Evolutionary conservation across 1,140 invertebrate species (phyloP).

Genomic region (Aphidius gifuensis): DNA sequence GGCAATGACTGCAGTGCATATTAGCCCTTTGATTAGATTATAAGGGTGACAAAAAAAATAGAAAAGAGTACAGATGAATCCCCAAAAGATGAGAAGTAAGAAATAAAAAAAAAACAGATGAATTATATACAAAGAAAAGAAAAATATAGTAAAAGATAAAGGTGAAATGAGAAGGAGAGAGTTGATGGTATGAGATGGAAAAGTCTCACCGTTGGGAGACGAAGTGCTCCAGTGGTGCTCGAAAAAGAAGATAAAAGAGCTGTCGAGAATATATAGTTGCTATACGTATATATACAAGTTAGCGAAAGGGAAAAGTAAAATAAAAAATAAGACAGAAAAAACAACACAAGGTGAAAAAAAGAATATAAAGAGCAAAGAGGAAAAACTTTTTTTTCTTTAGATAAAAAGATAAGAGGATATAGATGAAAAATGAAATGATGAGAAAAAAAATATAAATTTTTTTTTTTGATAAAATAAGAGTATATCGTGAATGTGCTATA

Average conservation of each 20-base stretch:
- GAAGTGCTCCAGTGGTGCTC: slow-evolving; percentile 4
- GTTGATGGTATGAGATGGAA: neutral
- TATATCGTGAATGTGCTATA: too few relatives aligned
- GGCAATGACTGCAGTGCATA: too few relatives aligned
- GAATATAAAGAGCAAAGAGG: too few relatives aligned
- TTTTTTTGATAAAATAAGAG: too few relatives aligned
- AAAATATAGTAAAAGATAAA: neutral
- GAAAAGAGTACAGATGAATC: neutral
- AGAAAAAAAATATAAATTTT: too few relatives aligned
- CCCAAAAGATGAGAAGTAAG: neutral
- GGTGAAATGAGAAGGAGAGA: slow-evolving; percentile 4
- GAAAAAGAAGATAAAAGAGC: slow-evolving; percentile 9
- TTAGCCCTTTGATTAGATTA: too few relatives aligned
- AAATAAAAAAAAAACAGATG: neutral
- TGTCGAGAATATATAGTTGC: neutral
- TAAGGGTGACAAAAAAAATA: too few relatives aligned
- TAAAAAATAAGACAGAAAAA: neutral
- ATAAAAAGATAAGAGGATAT: too few relatives aligned
- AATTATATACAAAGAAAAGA: neutral
- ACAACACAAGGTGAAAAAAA: too few relatives aligned
- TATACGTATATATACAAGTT: slow-evolving; percentile 4
- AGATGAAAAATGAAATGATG: too few relatives aligned
- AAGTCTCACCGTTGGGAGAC: slow-evolving; percentile 2
- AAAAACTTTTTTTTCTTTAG: too few relatives aligned
- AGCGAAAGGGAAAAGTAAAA: slow-evolving; percentile 6